Conservation (phyloP, 2,113 vertebrate genomes). For the Micronycteris hirsuta region DNA sequence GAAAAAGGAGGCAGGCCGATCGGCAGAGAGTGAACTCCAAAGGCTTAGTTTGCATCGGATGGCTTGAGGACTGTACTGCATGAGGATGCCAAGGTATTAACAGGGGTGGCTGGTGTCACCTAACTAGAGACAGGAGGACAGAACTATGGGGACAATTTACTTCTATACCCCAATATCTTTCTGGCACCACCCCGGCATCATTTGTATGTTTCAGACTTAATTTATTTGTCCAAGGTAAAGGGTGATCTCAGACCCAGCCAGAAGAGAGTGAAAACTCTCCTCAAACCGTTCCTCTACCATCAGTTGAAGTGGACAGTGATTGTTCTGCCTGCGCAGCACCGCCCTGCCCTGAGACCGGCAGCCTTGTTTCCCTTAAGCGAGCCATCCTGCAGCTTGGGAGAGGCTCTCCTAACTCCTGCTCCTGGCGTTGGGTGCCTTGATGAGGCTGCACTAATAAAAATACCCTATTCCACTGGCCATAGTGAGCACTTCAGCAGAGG, state of each 20-base stretch:
- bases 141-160: neutral
- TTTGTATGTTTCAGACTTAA: neutral
- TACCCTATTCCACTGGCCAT: neutral
- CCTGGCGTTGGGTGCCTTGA: neutral
- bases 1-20: neutral
- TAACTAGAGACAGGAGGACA: neutral
- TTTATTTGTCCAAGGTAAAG: neutral
- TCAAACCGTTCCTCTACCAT: neutral
- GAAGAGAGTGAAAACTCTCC: neutral
- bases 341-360: neutral
- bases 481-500: neutral
- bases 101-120: neutral
- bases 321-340: neutral
- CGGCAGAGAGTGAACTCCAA: neutral
- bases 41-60: neutral
- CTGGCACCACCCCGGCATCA: neutral
- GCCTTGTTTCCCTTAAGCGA: neutral
- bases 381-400: neutral
- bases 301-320: neutral
- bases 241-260: neutral
- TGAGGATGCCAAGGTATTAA: neutral
- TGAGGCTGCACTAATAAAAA: neutral
- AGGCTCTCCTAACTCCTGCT: neutral
- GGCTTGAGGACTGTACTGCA: neutral
- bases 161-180: neutral